Evolutionary conservation across 2,888 invertebrate genomes (phyloP).

Genomic region (Caenorhabditis sp.): DNA sequence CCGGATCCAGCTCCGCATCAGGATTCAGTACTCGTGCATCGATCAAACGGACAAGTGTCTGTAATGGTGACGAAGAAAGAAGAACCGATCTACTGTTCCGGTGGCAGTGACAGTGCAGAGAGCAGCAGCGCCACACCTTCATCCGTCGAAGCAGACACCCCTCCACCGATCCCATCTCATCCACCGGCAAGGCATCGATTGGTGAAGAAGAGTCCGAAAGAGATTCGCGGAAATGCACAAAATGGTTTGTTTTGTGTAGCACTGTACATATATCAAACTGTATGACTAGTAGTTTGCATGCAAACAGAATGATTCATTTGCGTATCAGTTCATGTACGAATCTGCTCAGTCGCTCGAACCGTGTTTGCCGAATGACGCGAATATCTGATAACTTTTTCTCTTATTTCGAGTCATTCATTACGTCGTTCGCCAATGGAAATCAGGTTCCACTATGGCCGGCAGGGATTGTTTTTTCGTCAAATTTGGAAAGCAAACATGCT

Average conservation of each 20-base stretch:
- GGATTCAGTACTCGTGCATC: conserved; percentile 45
- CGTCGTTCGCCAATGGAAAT: background rate
- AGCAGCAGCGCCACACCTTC: conserved; percentile 59
- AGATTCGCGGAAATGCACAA: conserved; percentile 3
- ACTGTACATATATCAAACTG: no score
- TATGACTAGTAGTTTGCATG: conserved; percentile 5
- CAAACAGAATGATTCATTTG: conserved; percentile 15
- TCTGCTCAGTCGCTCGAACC: background rate
- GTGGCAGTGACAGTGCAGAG: conserved; percentile 57
- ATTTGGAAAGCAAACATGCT: conserved; percentile 47
- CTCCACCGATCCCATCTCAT: conserved; percentile 64
- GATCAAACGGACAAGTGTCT: conserved; percentile 41
- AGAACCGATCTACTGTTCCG: conserved; percentile 47
- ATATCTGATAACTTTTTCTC: conserved; percentile 13
- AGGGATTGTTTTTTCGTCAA: conserved; percentile 34
- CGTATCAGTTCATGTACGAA: no score
- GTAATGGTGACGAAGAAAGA: conserved; percentile 49
- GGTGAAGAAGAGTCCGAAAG: conserved; percentile 52
- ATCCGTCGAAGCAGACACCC: conserved; percentile 52
- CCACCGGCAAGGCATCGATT: conserved; percentile 66
- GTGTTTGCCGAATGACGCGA: conserved; percentile 33
- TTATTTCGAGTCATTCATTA: background rate
- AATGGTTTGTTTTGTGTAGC: conserved; percentile 43
- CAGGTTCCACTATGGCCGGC: conserved; percentile 11
- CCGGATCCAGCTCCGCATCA: conserved; percentile 42